These are phyloP conservation scores for Xenopus petersii DNA, from an alignment of 2,797 vertebrate species.

Conservation along the genomic window DNA sequence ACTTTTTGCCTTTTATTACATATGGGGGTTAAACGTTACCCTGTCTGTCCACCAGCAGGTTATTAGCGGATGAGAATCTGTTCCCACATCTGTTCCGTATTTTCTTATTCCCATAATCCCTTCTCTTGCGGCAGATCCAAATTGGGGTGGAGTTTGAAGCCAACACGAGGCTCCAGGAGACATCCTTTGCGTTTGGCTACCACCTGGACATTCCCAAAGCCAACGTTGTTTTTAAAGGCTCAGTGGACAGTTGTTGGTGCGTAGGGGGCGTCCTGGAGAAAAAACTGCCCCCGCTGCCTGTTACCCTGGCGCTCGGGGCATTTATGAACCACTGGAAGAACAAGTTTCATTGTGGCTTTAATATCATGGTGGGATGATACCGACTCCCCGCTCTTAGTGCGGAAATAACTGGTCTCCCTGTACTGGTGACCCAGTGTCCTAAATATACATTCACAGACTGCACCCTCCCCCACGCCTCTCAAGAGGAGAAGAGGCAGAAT, in stretches of 20 bases:
- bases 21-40: no score
- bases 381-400: no score
- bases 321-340: slow-evolving; percentile 92
- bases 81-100: background rate
- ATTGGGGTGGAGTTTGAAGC: slow-evolving; percentile 96
- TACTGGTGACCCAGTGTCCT: no score
- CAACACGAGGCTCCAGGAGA: slow-evolving; percentile 90
- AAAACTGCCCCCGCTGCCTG: slow-evolving; percentile 82
- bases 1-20: no score
- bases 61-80: no score
- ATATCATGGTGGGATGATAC: slow-evolving; percentile 68
- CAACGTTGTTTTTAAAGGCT: slow-evolving; percentile 89
- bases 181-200: slow-evolving; percentile 92
- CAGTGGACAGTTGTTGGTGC: slow-evolving; percentile 91
- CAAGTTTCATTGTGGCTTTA: slow-evolving; percentile 83
- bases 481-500: no score
- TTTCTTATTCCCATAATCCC: background rate
- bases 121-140: slow-evolving; percentile 74
- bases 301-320: slow-evolving; percentile 89
- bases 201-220: slow-evolving; percentile 87
- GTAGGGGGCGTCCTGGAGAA: slow-evolving; percentile 91
- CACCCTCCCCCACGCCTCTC: no score
- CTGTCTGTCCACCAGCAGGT: no score
- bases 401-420: no score
- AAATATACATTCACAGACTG: no score